Evolutionary conservation across 2,113 vertebrate species (phyloP), one percentile per base, ranked within the genome.

Genomic region (Clupea harengus): DNA sequence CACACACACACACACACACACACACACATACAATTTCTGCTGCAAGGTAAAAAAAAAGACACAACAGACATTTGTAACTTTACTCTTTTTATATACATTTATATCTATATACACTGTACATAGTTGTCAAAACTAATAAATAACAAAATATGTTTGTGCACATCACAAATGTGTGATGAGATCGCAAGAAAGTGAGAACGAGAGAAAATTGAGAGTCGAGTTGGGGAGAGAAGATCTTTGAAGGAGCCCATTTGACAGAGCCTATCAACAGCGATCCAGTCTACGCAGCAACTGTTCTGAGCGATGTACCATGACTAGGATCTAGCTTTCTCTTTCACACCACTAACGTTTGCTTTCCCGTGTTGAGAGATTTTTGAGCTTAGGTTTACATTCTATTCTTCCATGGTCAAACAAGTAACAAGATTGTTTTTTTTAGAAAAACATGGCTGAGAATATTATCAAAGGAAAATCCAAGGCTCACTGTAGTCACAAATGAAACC

Each of bases 41-140:
- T 1, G 84, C 67, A 9, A 47, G 46, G 84, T 25, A 46, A 54
- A 85, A 91, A 91, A 87, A 91, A 91, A 80, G 83, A 93, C 81
- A 90, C 89, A 87, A 89, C 86, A 88, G 87, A 86, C 82, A 92
- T 92, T 88, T 88, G 87, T 88, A 88, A 91, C 86, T 90, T 92
- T 90, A 78, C 28, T 78, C 89, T 93, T 95, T 39, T 94, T 95
- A 90, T 95, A 94, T 90, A 95, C 93, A 94, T 95, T 92, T 95
- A 94, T 94, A 89, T 89, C 60, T 94, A 94, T 95, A 87, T 95
- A 95, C 94, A 95, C 94, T 95, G 93, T 95, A 95, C 94, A 95
- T 85, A 86, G 92, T 82, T 91, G 93, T 83, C 93, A 94, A 94
- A 94, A 94, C 93, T 94, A 94, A 93, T 88, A 88, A 89, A 90